phyloP scores from a whole-genome alignment of 2,888 invertebrate species.

The Anticlea derivata region DNA sequence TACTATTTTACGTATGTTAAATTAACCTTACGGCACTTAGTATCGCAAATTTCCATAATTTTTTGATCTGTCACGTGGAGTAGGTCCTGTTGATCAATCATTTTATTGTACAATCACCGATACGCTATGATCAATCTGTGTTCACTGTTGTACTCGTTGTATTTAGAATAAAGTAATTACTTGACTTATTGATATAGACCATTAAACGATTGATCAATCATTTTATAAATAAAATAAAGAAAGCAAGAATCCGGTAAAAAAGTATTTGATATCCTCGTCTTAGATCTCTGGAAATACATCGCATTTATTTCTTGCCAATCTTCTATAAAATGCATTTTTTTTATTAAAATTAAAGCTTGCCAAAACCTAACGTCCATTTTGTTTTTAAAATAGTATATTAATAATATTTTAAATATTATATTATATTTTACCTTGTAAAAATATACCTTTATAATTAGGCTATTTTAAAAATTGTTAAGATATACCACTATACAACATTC shows the following conservation, averaged over 20 bases:
- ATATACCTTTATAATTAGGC: slow-evolving; percentile 18
- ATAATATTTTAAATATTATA: slow-evolving; percentile 4
- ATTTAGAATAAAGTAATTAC: slow-evolving; percentile 13
- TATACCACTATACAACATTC: slow-evolving; percentile 17
- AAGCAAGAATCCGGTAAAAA: background rate
- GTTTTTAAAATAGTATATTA: slow-evolving; percentile 19
- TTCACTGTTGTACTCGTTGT: slow-evolving; percentile 22
- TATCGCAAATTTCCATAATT: no score
- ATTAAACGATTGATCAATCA: slow-evolving; percentile 1
- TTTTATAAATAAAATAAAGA: slow-evolving; percentile 1
- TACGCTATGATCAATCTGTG: slow-evolving; percentile 13
- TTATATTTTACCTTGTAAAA: slow-evolving; percentile 23
- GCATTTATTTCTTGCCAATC: slow-evolving; percentile 13
- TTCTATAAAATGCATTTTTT: background rate
- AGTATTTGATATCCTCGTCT: slow-evolving; percentile 1
- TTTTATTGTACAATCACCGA: no score
- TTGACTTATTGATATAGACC: background rate
- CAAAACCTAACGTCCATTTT: slow-evolving; percentile 42
- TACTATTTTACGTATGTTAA: no score
- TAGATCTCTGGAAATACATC: slow-evolving; percentile 4
- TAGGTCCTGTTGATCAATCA: no score
- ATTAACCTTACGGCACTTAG: no score
- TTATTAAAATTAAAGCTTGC: slow-evolving; percentile 24
- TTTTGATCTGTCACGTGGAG: no score
- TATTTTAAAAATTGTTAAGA: background rate